Evolutionary conservation across 2,797 vertebrate genomes (phyloP), one percentile per base, ranked within the genome.

Genomic region (Xyrichtys novacula): DNA sequence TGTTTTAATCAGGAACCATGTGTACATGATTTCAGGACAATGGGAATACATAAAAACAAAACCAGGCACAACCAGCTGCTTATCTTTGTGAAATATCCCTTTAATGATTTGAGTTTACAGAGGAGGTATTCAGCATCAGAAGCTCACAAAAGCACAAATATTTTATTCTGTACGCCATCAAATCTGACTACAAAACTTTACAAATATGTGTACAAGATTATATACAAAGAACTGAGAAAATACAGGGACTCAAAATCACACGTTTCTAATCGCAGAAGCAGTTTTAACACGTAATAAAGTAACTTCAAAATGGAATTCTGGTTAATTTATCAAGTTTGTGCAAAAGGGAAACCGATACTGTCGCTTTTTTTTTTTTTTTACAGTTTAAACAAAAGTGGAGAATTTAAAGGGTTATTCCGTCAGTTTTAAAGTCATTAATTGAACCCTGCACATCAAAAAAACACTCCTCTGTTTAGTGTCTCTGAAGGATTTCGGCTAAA

Each of bases 201-300:
- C 85, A 92, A 83, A 89, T 71, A 86, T 88, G 86, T 87, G 80
- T 91, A 86, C 78, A 89, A 83, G 83, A 68, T 58, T 82, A 91
- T 88, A 80, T 88, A 92, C 80, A 92, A 71, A 75, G 68, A 75
- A 39, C 59, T n/a, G 70, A 54, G 70, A 80, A 76, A 87, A 87
- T 68, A 80, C 56, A 29, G 19, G 36, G 23, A 19, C 73, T 46
- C 31, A 26, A 14, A 53, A 58, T 69, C 56, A 72, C 46, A 61
- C 19, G 36, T 50, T 72, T 49, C 2, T 19, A 36, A 11, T 59
- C 65, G 63, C 28, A 48, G 43, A 25, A 12, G 44, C 16, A 63
- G 39, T 1, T 32, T 36, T 28, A 19, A 62, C 32, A 34, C 14
- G 14, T 2, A 12, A 76, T 16, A 28, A 17, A 48, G 67, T 44